Evolutionary conservation across 2,797 vertebrate genomes (phyloP).

Genomic region (Sandelia bainsii): DNA sequence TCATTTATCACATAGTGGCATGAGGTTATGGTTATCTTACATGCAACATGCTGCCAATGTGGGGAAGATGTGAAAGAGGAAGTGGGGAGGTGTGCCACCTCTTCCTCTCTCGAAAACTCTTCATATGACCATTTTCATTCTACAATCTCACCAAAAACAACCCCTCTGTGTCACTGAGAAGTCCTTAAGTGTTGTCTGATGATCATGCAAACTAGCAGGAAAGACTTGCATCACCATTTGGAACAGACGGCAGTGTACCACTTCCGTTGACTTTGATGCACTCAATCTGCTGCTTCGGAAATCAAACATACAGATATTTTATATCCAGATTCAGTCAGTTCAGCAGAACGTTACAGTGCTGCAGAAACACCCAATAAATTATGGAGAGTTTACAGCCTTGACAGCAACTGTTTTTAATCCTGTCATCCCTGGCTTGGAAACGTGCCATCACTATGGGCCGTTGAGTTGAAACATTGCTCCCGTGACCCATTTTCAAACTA

Average conservation of each 20-base stretch:
- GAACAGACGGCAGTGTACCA: not conserved
- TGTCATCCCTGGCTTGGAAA: conserved; percentile 33
- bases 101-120: too few species aligned
- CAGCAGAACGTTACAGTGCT: conserved; percentile 2
- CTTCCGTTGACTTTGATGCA: conserved; percentile 30
- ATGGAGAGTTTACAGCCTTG: conserved; percentile 9
- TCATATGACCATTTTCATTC: too few species aligned
- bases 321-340: conserved; percentile 4
- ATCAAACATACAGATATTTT: not conserved
- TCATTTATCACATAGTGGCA: too few species aligned
- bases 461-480: conserved; percentile 24
- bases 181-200: not conserved
- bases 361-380: not conserved
- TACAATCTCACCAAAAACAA: not conserved
- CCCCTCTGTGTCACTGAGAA: not conserved
- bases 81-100: too few species aligned
- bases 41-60: not conserved
- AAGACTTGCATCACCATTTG: not conserved
- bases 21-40: not conserved
- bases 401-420: conserved; percentile 41
- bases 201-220: not conserved
- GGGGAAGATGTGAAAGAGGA: not conserved
- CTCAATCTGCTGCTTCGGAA: not conserved
- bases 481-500: conserved; percentile 36
- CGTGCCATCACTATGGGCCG: conserved; percentile 3